These are phyloP conservation scores for Ctenicera cuprea DNA, from an alignment of 2,888 invertebrate genomes.

Conservation along the genomic window DNA sequence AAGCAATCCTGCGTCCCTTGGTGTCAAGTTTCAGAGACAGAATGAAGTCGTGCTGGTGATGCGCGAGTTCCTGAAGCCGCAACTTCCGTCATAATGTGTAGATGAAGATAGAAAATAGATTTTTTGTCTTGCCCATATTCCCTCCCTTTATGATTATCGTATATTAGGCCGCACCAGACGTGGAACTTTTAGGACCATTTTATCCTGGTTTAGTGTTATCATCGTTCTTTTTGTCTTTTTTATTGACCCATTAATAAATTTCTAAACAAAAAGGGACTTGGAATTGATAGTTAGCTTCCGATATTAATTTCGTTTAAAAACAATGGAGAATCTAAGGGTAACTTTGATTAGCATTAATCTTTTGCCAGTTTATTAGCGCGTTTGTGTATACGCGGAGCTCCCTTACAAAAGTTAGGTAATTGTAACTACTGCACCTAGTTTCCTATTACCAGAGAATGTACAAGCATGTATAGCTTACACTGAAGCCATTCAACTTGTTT, in stretches of 20 bases:
- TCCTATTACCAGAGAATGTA: slow-evolving; percentile 3
- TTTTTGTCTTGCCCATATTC: slow-evolving; percentile 22
- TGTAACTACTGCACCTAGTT: not conserved
- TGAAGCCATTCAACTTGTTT: slow-evolving; percentile 24
- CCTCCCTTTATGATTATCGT: slow-evolving; percentile 23
- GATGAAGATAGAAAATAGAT: slow-evolving; percentile 34
- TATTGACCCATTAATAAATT: slow-evolving; percentile 9
- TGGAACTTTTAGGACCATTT: slow-evolving; percentile 1
- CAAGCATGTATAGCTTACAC: slow-evolving; percentile 5
- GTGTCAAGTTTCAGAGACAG: slow-evolving; percentile 21
- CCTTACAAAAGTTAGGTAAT: not conserved
- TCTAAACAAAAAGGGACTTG: not conserved
- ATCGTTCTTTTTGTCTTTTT: slow-evolving; percentile 11
- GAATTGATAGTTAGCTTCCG: not conserved
- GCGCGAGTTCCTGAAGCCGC: slow-evolving; percentile 32
- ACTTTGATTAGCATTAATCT: too few relatives aligned
- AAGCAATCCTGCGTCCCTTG: slow-evolving; percentile 12
- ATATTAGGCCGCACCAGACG: slow-evolving; percentile 22
- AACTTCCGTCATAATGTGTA: slow-evolving; percentile 32
- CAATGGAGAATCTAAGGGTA: too few relatives aligned
- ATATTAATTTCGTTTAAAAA: not conserved
- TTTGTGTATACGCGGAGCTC: too few relatives aligned
- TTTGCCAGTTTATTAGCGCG: too few relatives aligned
- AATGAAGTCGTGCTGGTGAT: slow-evolving; percentile 6
- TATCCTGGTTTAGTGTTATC: not conserved